phyloP scores from a whole-genome alignment of 1,140 invertebrate species.

The Portunus trituberculatus region DNA sequence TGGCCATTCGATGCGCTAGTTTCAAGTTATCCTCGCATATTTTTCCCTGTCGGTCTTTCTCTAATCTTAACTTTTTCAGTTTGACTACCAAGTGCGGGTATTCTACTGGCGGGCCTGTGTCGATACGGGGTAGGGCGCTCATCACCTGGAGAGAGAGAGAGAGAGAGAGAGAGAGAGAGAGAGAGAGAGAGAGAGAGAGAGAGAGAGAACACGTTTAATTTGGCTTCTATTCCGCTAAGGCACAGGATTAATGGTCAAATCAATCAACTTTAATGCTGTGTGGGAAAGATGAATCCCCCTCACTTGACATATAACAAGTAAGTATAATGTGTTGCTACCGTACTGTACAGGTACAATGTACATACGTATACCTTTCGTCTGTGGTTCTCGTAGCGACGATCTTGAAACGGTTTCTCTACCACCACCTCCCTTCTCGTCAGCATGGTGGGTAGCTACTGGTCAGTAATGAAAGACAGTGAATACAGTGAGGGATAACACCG shows the following conservation, averaged over 20 bases:
- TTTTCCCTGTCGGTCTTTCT: conserved; percentile 71
- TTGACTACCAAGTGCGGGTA: conserved; percentile 75
- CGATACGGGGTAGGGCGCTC: conserved; percentile 74
- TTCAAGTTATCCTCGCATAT: conserved; percentile 76
- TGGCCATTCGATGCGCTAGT: conserved; percentile 75
- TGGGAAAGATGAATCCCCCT: too few species aligned
- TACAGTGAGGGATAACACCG: neutral
- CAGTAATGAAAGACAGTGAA: neutral
- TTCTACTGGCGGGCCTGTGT: conserved; percentile 65
- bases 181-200: neutral
- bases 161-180: too few species aligned
- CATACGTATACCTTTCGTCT: conserved; percentile 74
- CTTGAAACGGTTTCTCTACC: conserved; percentile 75
- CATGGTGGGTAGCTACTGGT: conserved; percentile 37
- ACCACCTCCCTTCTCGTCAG: conserved; percentile 74
- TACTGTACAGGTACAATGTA: too few species aligned
- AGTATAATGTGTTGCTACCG: too few species aligned
- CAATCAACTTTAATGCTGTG: too few species aligned
- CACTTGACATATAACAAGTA: too few species aligned
- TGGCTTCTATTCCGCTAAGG: too few species aligned
- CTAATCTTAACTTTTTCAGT: conserved; percentile 72
- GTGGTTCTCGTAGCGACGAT: conserved; percentile 73
- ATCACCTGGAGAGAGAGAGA: conserved; percentile 59
- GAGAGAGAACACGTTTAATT: too few species aligned
- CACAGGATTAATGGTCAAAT: too few species aligned